These are phyloP conservation scores for Macrosiphum euphorbiae DNA, from an alignment of 2,888 invertebrate species.

Conservation along the genomic window DNA sequence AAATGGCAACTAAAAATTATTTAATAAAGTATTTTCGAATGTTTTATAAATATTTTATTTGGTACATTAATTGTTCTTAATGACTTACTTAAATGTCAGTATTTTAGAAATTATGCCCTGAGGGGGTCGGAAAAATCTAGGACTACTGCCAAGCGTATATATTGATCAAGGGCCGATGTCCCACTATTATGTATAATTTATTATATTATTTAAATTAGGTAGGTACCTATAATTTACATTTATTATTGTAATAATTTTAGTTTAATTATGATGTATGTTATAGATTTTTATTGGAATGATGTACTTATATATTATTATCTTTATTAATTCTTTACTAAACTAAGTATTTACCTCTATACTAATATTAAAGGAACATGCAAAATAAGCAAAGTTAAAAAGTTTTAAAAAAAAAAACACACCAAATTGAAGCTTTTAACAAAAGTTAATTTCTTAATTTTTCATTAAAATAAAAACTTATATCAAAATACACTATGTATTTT, in stretches of 20 bases:
- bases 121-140: neutral
- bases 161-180: neutral
- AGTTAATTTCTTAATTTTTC: neutral
- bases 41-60: neutral
- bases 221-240: no score
- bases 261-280: neutral
- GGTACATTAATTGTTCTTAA: neutral
- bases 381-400: neutral
- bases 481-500: no score
- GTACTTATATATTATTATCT: neutral
- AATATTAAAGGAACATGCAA: neutral
- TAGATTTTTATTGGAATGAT: neutral
- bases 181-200: neutral
- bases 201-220: no score
- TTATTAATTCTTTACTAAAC: neutral
- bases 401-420: neutral
- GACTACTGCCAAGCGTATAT: no score
- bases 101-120: neutral
- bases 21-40: neutral
- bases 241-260: neutral
- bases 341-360: neutral
- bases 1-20: neutral
- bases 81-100: neutral
- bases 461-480: neutral
- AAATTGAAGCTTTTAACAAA: neutral